Evolutionary conservation across 2,113 vertebrate genomes (phyloP), one percentile per base, ranked within the genome.

Genomic region (Perognathus longimembris): DNA sequence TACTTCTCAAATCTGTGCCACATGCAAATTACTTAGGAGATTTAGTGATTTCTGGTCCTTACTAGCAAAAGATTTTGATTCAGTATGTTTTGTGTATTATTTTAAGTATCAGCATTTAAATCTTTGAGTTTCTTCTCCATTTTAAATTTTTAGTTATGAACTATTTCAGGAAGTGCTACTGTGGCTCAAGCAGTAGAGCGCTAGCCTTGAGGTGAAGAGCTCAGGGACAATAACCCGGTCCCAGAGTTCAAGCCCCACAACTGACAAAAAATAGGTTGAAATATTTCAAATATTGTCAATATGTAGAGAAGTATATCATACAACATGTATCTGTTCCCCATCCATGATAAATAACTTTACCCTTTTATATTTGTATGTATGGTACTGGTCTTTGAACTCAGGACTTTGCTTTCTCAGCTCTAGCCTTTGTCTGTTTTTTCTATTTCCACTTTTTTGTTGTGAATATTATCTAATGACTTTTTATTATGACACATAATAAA

Each of bases 81-180:
- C 67, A 45, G 57, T 76, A 76, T 69, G 69, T n/a, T n/a, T n/a
- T n/a, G n/a, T n/a, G n/a, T n/a, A n/a, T n/a, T 4, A 77, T 34
- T 28, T 74, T 28, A 81, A 74, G 32, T 34, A 54, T 54, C 50
- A 24, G 22, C 36, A 36, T 34, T 64, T 42, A 54, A 30, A 18
- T 28, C 4, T 34, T 54, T 50, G 85, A 17, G 21, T 70, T 36
- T 61, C 83, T 91, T 93, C 22, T 26, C 50, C 50, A 88, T 63
- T 32, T 61, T 82, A 82, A 88, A 74, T 28, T 18, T 90, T 89
- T n/a, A 63, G 76, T 79, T 91, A 30, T 71, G 54, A n/a, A n/a
- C n/a, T n/a, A n/a, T n/a, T n/a, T n/a, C n/a, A n/a, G n/a, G n/a
- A n/a, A n/a, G n/a, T n/a, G n/a, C n/a, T n/a, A n/a, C n/a, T n/a